Evolutionary conservation across 2,888 invertebrate genomes (phyloP), one percentile per base, ranked within the genome.

Genomic region (Drymonia ruficornis): DNA sequence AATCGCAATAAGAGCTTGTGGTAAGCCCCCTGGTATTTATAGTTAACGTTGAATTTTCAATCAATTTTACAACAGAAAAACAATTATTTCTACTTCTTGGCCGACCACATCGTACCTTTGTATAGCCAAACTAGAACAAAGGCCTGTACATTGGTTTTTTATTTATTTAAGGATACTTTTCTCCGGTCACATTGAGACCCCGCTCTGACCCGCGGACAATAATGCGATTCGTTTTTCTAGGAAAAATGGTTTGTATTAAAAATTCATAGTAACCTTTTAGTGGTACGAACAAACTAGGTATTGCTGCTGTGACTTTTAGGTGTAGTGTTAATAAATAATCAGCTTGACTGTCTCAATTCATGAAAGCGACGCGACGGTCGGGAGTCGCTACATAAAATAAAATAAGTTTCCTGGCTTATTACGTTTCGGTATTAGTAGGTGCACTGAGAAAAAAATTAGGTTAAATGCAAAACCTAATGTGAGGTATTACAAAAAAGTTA

Each of bases 161-260:
- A 72, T 64, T 70, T 74, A 73, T 74, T 70, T 59, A 74, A 56
- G 58, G 49, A 55, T 63, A 68, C 66, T 65, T 67, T 65, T 63
- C 66, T 59, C 55, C 61, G 63, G 63, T 63, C 74, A 68, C 68
- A 63, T 73, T 66, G 56, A 65, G 60, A 52, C 51, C 64, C 54
- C 53, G 48, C 49, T 59, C 43, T 67, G 55, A 63, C 63, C 64
- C 59, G 48, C 52, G 49, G 49, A 63, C 66, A 58, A 60, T 58
- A 60, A 65, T 56, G 58, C 57, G 59, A 63, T 59, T 59, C 52
- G 28, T 56, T 62, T 49, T 53, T 52, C 55, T 67, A 48, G 36
- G 59, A 56, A 63, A 67, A 68, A 65, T 70, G 55, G 65, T 65
- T 53, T 19, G 28, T 43, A 65, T 72, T 65, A 72, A 62, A 69